These are phyloP conservation scores for Dicranocentrus wangi DNA, from an alignment of 2,888 invertebrate genomes.

Conservation along the genomic window DNA sequence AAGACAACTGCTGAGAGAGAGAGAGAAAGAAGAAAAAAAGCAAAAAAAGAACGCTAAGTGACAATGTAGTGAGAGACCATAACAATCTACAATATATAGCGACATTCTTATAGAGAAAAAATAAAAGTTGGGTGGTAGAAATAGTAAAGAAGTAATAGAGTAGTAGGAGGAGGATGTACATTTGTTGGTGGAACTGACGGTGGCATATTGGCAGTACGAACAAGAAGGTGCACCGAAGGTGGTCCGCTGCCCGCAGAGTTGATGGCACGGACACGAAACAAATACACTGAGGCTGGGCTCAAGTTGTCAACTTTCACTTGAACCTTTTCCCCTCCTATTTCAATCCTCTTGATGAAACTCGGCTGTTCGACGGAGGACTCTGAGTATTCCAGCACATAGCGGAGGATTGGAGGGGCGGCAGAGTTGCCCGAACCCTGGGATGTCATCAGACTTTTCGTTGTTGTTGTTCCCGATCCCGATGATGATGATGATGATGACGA, in stretches of 20 bases:
- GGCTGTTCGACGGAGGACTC: constrained; percentile 51
- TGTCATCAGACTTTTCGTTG: constrained; percentile 19
- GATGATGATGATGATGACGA: constrained; percentile 16
- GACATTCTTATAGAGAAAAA: constrained; percentile 32
- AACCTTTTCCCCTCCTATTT: constrained; percentile 65
- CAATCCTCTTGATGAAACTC: constrained; percentile 52
- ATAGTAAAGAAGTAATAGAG: too few species aligned
- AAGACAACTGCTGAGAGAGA: constrained; percentile 30
- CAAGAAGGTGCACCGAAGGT: constrained; percentile 65
- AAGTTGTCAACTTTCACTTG: constrained; percentile 69
- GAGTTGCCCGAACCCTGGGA: constrained; percentile 40
- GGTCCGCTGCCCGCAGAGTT: constrained; percentile 71
- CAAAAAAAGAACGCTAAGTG: too few species aligned
- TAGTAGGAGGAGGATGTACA: too few species aligned
- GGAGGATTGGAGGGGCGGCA: constrained; percentile 68
- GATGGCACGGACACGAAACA: constrained; percentile 70
- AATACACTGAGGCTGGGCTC: constrained; percentile 69
- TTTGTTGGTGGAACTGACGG: constrained; percentile 70
- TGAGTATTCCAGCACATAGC: constrained; percentile 70
- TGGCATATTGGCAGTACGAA: constrained; percentile 69
- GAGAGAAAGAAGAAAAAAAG: too few species aligned
- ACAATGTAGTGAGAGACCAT: too few species aligned
- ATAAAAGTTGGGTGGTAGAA: too few species aligned
- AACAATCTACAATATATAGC: constrained; percentile 8
- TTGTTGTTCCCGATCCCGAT: constrained; percentile 45